phyloP scores from a whole-genome alignment of 1,140 invertebrate genomes.

The Zophobas atratus region DNA sequence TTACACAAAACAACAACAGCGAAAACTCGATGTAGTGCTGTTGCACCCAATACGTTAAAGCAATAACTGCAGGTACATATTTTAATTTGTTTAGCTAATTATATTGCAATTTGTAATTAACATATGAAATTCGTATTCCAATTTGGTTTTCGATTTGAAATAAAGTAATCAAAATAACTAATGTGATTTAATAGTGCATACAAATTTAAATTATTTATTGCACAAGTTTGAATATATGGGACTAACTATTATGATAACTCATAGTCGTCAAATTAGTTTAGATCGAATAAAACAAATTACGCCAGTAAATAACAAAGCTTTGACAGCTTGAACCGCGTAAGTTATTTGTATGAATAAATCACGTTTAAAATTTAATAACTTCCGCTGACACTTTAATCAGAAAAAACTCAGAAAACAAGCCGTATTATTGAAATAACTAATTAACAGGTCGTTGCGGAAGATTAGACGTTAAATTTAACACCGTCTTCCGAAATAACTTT shows the following conservation, averaged over 20 bases:
- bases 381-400: constrained; percentile 50
- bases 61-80: constrained; percentile 25
- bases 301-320: constrained; percentile 47
- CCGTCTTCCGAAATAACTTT: constrained; percentile 30
- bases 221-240: constrained; percentile 9
- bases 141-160: constrained; percentile 37
- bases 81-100: constrained; percentile 33
- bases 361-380: constrained; percentile 52
- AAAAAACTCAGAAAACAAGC: constrained; percentile 48
- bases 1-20: too few species aligned
- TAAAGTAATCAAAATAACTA: constrained; percentile 41
- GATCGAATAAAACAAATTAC: constrained; percentile 48
- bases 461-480: constrained; percentile 51
- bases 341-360: constrained; percentile 52
- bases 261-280: constrained; percentile 39
- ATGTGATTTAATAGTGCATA: constrained; percentile 23
- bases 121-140: constrained; percentile 28
- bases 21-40: too few species aligned
- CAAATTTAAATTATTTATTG: constrained; percentile 35
- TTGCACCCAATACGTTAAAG: background rate
- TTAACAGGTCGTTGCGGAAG: constrained; percentile 51
- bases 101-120: constrained; percentile 36
- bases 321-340: constrained; percentile 48
- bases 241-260: constrained; percentile 27
- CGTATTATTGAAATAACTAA: constrained; percentile 50